Evolutionary conservation across 2,797 vertebrate genomes (phyloP), one percentile per base, ranked within the genome.

Genomic region (Lutjanus argentimaculatus): DNA sequence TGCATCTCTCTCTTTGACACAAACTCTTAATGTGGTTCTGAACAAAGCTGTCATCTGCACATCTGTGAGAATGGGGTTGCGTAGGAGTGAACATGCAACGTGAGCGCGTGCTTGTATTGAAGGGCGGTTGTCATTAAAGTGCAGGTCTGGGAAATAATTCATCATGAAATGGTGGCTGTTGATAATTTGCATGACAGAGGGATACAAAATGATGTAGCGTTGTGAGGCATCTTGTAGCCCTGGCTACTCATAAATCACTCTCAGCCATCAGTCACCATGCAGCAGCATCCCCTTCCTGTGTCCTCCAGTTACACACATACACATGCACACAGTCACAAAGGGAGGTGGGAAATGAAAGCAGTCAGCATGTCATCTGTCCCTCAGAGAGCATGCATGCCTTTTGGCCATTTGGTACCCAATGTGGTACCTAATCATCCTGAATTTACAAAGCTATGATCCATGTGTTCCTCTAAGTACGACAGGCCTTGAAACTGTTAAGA

Each of bases 151-250:
- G 84, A 88, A 91, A 93, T 93, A 91, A 94, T 95, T 90, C 83
- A 93, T 94, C 84, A 90, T 61, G 78, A 86, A 86, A 92, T 71
- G 77, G 77, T 85, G 87, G 83, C 88, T 80, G 85, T 74, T 78
- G 88, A 88, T 92, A 80, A 95, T 93, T 94, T 93, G 91, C 93
- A 94, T 93, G 92, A 94, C 87, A 95, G 88, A 94, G 84, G 82
- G 88, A 88, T 82, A 80, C 76, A 80, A 85, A 93, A 94, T 93
- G 84, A 93, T 91, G 85, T 52, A 79, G 72, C 67, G 66, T 36
- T 45, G 77, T 21, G 81, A 88, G 75, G 82, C 80, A 78, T 83
- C 82, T 79, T 66, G 25, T 59, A 67, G 85, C 76, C 79, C 63
- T 11, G 40, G 73, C 17, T 84, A 21, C 71, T 51, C 84, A 94